Base-by-base conservation (phyloP, 1,140 invertebrate genomes). In the Platyura marginata region DNA sequence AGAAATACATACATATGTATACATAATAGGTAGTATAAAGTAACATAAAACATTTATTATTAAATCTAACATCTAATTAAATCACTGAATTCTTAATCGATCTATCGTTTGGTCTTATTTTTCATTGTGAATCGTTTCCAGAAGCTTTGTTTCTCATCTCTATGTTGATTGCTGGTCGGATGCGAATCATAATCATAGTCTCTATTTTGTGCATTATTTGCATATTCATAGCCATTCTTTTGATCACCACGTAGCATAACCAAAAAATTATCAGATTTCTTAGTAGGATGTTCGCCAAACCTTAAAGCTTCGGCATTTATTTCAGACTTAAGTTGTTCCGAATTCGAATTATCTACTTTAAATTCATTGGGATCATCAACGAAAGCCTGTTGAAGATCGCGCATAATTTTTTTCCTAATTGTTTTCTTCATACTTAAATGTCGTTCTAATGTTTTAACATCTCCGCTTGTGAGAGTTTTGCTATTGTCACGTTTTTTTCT, bases 341-440 rank as follows among this genome's bases (percentile, higher is more conserved):
- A 72, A 39, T 71, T 70, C 46, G 73, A 74, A 46, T 75, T 74
- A 48, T 77, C 74, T 40, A 74, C 71, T 47, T 70, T 70, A 57
- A 79, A 77, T 56, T 77, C 75, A 49, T 77, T 76, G 32, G 77
- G 77, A 52, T 79, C 75, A 51, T 79, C 78, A 46, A 81, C 74
- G 54, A 81, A 79, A 4, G 78, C 77, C 51, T 79, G 74, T 51
- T 79, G 75, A 36, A 86, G 64, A 53, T 85, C 81, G 5, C 82
- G 66, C 78, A 84, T 86, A 50, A 86, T 84, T 62, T 85, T 84
- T 60, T 84, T 86, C 34, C 81, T 61, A 44, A 85, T 84, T 5
- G 81, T 85, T 56, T 86, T 86, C 64, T 86, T 86, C 82, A 86
- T 86, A 47, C 81, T 84, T 42, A 86, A 64, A 56, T 85, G 81